Base-by-base conservation (phyloP, 1,140 invertebrate genomes). In the Prorops nasuta region DNA sequence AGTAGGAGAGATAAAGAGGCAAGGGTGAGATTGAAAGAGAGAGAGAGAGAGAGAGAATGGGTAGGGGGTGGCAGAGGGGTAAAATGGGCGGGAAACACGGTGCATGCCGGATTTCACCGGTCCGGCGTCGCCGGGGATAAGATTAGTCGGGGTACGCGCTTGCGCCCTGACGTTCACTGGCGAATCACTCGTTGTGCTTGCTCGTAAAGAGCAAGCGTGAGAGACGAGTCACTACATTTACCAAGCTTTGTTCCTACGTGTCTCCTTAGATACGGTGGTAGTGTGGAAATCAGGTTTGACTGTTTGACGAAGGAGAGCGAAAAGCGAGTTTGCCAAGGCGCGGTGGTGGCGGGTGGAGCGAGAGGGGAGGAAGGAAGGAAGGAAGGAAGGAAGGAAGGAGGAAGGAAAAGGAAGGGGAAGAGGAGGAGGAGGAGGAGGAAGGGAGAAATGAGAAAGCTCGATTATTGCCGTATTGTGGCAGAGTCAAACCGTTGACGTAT, bases 401-500 rank as follows among this genome's bases (percentile, higher is more conserved):
- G n/a, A n/a, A n/a, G n/a, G n/a, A n/a, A n/a, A n/a, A n/a, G n/a
- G n/a, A n/a, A n/a, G n/a, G n/a, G n/a, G n/a, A n/a, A n/a, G n/a
- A 60, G 60, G 58, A 60, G 49, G 56, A 39, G 51, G 58, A 50
- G 56, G 44, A 51, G 54, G 58, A 57, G 54, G 45, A 51, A 55
- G 56, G 40, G 51, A 56, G 48, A 52, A 48, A 51, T 51, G 58
- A 57, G 54, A 42, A 51, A 55, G 52, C 51, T 42, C 51, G 60
- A 62, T 54, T 57, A 63, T 60, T 64, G 57, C 55, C 56, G 55
- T 61, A 67, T 63, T 69, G 64, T 60, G 56, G 57, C 56, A 45
- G 46, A 64, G 55, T 63, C 56, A 60, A 67, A 68, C 58, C 62
- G 56, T 65, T 68, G 67, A 69, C 56, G 60, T 68, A 69, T 67